Conservation (phyloP, 64 coral and sea anemone genomes). For the Pocillopora damicornis region DNA sequence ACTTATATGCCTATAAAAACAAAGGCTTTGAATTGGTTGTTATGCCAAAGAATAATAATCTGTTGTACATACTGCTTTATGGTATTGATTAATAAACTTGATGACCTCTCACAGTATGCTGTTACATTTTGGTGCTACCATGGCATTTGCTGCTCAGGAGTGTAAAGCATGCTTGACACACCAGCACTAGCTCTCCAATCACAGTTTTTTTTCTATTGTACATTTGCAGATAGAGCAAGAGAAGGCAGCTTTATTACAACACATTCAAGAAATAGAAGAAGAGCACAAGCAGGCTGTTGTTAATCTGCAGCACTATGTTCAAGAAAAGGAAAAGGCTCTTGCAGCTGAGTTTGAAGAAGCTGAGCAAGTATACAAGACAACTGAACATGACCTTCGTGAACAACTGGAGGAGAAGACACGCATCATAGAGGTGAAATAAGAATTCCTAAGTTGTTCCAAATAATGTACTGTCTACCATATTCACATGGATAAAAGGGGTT, state of each 20-base stretch:
- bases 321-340: slow-evolving; percentile 74
- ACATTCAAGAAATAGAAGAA: slow-evolving; percentile 68
- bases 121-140: too few relatives aligned
- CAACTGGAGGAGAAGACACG: slow-evolving; percentile 90
- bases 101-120: too few relatives aligned
- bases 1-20: too few relatives aligned
- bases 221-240: slow-evolving; percentile 61
- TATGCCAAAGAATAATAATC: too few relatives aligned
- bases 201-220: neutral
- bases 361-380: slow-evolving; percentile 84
- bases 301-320: slow-evolving; percentile 79
- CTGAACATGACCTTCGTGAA: slow-evolving; percentile 89
- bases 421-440: slow-evolving; percentile 78
- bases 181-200: neutral
- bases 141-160: too few relatives aligned
- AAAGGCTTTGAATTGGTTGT: too few relatives aligned
- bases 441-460: neutral
- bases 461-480: too few relatives aligned
- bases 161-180: too few relatives aligned
- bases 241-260: slow-evolving; percentile 41
- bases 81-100: too few relatives aligned
- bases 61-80: too few relatives aligned
- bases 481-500: too few relatives aligned
- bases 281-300: slow-evolving; percentile 62
- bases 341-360: slow-evolving; percentile 81